A percentile compares a stretch with the other conserved stretches of the same genome.
Conservation (phyloP, 2,113 vertebrate genomes). For the Ochotona princeps region DNA sequence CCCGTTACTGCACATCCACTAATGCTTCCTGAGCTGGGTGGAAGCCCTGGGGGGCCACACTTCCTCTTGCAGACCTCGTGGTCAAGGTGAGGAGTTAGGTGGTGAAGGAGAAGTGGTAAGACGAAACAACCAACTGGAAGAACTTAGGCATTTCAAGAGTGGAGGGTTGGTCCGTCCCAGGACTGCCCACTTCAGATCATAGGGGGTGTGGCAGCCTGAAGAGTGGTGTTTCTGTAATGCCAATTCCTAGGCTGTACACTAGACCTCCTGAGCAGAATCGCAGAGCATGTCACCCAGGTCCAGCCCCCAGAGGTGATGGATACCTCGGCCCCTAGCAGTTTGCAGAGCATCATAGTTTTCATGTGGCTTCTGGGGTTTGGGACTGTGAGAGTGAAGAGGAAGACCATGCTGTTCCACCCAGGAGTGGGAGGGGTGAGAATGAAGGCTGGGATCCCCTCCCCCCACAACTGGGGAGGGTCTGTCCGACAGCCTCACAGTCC, state of each 20-base stretch:
- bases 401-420: not conserved
- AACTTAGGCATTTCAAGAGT: not conserved
- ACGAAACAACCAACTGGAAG: not conserved
- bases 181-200: not conserved
- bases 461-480: not conserved
- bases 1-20: conserved; percentile 6
- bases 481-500: conserved; percentile 70
- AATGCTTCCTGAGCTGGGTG: conserved; percentile 63
- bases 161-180: not conserved
- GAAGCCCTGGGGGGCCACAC: conserved; percentile 6
- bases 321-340: not conserved
- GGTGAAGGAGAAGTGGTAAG: not conserved
- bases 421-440: not conserved
- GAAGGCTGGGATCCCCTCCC: not conserved
- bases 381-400: not conserved
- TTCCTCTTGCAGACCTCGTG: conserved; percentile 49
- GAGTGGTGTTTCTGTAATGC: not conserved
- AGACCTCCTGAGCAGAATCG: not conserved
- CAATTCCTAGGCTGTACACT: conserved; percentile 8
- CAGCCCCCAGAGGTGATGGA: not conserved
- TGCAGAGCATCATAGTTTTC: not conserved
- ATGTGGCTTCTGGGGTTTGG: not conserved
- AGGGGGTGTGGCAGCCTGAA: not conserved
- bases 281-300: not conserved
- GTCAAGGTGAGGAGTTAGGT: conserved; percentile 52